Evolutionary conservation across 2,113 vertebrate genomes (phyloP), one percentile per base, ranked within the genome.

Genomic region (Eublepharis macularius): DNA sequence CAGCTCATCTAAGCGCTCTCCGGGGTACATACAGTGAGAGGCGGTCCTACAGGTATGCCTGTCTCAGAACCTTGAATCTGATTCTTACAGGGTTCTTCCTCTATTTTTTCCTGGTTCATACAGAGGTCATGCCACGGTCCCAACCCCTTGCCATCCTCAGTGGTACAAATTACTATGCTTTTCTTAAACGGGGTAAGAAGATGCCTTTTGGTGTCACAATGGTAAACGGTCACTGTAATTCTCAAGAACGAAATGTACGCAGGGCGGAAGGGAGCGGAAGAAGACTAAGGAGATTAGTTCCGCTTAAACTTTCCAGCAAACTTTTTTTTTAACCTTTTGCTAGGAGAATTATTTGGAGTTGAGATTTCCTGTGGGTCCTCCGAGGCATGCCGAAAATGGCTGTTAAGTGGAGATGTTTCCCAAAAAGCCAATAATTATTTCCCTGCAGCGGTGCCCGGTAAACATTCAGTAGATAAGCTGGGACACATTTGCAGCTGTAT

Each of bases 381-480:
- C 77, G 47, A 92, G 76, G 83, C 39, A 66, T 91, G 85, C 85
- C 83, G 88, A 86, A 94, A 86, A 26, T 70, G 86, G 82, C 82
- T 63, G 82, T 70, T 81, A 83, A 43, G 45, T 80, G 82, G 70
- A 89, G 39, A 85, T 79, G 87, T 84, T 78, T 32, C 13, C n/a
- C 89, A 83, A 85, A 85, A 83, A 88, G 68, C 1, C 80, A 76
- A 63, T 86, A 80, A 86, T 77, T 88, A 82, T 74, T 77, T 81
- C 74, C 11, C 8, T 81, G 63, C 51, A 78, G 84, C 77, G 90
- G 51, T 54, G 66, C 90, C 80, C 4, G 92, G 79, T 83, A 36
- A 81, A 88, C 73, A 80, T 36, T 88, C 54, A 77, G 83, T 79
- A 49, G 49, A 85, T 68, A 51, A 80, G 39, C 39, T 43, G 51